These are phyloP conservation scores for Anabacerthia variegaticeps DNA, from an alignment of 2,797 vertebrate species.

Conservation along the genomic window DNA sequence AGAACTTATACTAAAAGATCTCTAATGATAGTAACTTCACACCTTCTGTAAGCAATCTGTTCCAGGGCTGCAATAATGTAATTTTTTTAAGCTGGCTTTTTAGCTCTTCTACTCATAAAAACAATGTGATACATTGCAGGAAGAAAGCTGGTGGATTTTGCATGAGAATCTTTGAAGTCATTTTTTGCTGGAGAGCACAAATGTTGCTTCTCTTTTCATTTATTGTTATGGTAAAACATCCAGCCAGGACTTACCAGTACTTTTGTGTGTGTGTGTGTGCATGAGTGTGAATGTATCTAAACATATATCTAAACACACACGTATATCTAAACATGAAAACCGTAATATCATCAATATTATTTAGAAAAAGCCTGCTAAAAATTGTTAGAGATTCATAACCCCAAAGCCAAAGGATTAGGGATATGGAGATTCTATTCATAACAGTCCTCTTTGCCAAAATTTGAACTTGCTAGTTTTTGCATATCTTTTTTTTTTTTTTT, in stretches of 20 bases:
- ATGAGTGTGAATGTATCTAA: not conserved
- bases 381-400: not conserved
- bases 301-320: too few species aligned
- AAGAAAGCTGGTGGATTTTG: not conserved
- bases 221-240: not conserved
- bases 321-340: not conserved
- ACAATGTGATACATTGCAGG: not conserved
- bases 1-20: slow-evolving; percentile 1
- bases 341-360: rapidly evolving
- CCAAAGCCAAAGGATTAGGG: not conserved
- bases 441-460: not conserved
- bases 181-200: not conserved
- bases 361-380: not conserved
- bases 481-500: not conserved
- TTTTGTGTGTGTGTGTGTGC: not conserved
- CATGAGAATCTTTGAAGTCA: not conserved
- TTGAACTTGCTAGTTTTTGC: not conserved
- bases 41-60: slow-evolving; percentile 20
- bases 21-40: slow-evolving; percentile 42
- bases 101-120: not conserved
- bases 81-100: not conserved
- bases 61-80: not conserved
- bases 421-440: not conserved
- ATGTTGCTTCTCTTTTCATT: not conserved
- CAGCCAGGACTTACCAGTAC: not conserved